A percentile compares a stretch with the other conserved stretches of the same genome.
Conservation (phyloP, 2,888 invertebrate genomes). For the Drosophila subquinaria region DNA sequence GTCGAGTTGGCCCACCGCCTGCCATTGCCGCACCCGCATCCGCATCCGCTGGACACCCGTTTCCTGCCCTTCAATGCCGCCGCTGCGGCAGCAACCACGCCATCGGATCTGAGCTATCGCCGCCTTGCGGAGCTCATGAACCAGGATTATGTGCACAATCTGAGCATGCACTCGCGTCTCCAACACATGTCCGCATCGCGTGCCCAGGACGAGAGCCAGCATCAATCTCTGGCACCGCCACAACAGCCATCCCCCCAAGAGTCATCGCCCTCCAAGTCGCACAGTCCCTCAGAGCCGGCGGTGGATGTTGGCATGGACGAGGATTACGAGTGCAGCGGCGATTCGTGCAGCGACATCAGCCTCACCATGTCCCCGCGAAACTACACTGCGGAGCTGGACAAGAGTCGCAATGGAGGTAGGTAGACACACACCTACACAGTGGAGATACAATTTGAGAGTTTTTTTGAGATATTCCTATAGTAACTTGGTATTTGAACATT, state of each 20-base stretch:
- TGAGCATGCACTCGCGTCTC: constrained; percentile 74
- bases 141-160: constrained; percentile 78
- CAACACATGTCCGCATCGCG: constrained; percentile 63
- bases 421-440: neutral
- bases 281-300: constrained; percentile 65
- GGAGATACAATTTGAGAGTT: no score
- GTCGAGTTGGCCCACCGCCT: constrained; percentile 41
- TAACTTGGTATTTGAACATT: no score
- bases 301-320: constrained; percentile 83
- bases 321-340: constrained; percentile 84
- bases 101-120: constrained; percentile 68
- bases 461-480: no score
- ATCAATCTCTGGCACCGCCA: constrained; percentile 12
- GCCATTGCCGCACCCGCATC: constrained; percentile 21
- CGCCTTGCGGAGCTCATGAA: constrained; percentile 74
- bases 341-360: constrained; percentile 85
- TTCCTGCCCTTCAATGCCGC: constrained; percentile 73
- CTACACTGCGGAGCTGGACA: constrained; percentile 82
- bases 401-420: constrained; percentile 82
- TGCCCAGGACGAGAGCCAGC: constrained; percentile 51
- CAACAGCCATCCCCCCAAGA: constrained; percentile 37
- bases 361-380: constrained; percentile 85
- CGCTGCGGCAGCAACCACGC: constrained; percentile 43
- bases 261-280: constrained; percentile 64
- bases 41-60: constrained; percentile 69